Base-by-base conservation (phyloP, 2,888 invertebrate species). In the Hipparchia semele region DNA sequence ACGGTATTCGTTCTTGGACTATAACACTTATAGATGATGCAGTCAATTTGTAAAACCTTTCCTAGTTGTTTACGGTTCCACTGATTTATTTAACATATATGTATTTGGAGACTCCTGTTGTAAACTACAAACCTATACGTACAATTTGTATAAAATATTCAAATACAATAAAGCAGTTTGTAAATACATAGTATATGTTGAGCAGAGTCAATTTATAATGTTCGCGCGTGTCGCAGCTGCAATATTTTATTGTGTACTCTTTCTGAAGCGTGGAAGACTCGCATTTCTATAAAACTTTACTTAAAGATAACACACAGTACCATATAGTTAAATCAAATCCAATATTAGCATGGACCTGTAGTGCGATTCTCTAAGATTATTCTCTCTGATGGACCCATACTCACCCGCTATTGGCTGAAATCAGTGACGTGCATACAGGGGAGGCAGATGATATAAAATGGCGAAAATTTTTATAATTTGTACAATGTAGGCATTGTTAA, bases 141-240 rank as follows among this genome's bases (percentile, higher is more conserved):
- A 74, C 72, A 72, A 75, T 74, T 68, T 76, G 74, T 76, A 77
- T 62, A 77, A 75, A 75, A 73, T 71, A 67, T 73, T 58, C 61
- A 65, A 33, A 69, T 71, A 71, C 68, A 65, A 68, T 68, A 49
- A 33, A 61, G 53, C 73, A 65, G 65, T 76, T 73, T 70, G 74
- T 76, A 74, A 62, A 73, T 73, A 75, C 45, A 65, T 70, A 70
- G 53, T 68, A 70, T 9, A 68, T 68, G 65, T 71, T 71, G 70
- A 68, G 70, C 68, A 60, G 68, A 75, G 78, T 78, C 75, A 78
- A 78, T 78, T 78, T 71, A 62, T 72, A 75, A 61, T 49, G 61
- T 75, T 77, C 72, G 73, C 70, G 78, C 70, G 59, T 69, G 72
- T 71, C 12, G 68, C 73, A 68, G 53, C 66, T 60, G 66, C 60